A percentile compares a stretch with the other conserved stretches of the same genome.
phyloP scores from a whole-genome alignment of 2,888 invertebrate genomes.

The Drosophila rellima region DNA sequence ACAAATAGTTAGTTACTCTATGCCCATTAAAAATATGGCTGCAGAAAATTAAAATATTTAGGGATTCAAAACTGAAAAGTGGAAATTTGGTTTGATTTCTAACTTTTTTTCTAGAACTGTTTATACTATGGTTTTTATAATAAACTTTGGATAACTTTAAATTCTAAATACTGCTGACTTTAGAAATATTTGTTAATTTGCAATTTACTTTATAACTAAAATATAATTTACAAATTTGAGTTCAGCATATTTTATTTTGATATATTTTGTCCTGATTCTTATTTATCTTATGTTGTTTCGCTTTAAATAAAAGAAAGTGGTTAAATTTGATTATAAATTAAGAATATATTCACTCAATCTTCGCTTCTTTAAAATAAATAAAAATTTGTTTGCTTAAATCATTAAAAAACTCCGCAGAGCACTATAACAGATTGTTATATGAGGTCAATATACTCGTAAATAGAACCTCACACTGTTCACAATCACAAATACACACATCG shows the following conservation, averaged over 20 bases:
- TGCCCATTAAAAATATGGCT: too few relatives aligned
- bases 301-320: neutral
- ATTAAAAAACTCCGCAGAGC: neutral
- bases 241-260: neutral
- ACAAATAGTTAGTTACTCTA: too few relatives aligned
- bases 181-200: too few relatives aligned
- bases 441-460: constrained; percentile 24
- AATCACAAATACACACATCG: constrained; percentile 7
- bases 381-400: neutral
- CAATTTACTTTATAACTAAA: too few relatives aligned
- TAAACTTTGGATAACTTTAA: too few relatives aligned
- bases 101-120: too few relatives aligned
- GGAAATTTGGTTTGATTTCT: too few relatives aligned
- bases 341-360: neutral
- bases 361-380: neutral
- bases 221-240: neutral
- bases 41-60: too few relatives aligned
- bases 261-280: too few relatives aligned
- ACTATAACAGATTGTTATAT: constrained; percentile 2
- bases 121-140: too few relatives aligned
- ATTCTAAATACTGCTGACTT: too few relatives aligned
- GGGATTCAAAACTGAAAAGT: too few relatives aligned
- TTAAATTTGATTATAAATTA: neutral
- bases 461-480: neutral
- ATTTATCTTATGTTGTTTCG: neutral